Base-by-base conservation (phyloP, 2,888 invertebrate species). In the Campoplex nolae region DNA sequence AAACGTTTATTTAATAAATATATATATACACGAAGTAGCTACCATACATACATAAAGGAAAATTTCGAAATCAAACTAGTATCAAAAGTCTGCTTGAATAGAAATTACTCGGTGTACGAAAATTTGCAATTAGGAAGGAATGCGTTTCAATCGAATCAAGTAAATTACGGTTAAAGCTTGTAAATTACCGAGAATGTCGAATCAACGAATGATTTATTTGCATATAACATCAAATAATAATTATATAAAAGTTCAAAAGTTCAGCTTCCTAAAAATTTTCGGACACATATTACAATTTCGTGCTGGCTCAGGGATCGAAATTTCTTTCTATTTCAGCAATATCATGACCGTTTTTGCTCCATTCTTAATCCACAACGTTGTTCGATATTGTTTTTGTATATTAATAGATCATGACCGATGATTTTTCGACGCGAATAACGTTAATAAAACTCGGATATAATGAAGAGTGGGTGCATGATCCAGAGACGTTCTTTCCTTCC, bases 31-130 rank as follows among this genome's bases (percentile, higher is more conserved):
- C 35, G 42, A 78, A 42, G 28, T 23, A 28, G 42, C 38, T 9
- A 4, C 62, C 35, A 16, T 13, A 35, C 35, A 62, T 18, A 56
- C n/a, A 71, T 35, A 42, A 8, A 11, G 48, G 71, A 32, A 70
- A 45, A 79, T 79, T 79, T 79, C 56, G n/a, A 23, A 56, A 38
- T 68, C 42, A 78, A 77, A 75, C 16, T 16, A 23, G 32, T 28
- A 42, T 45, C 62, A 45, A 75, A 58, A 75, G 62, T 62, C 48
- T 23, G 23, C 28, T 11, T 48, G 6, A 28, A 70, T 45, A 13
- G 28, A 13, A 28, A 70, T 70, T 45, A 23, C 13, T 23, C 16
- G n/a, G 70, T 3, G 28, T 23, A 70, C 4, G 7, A 48, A 28
- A 70, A 38, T 70, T 70, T 13, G 45, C 23, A 70, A 62, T 62